Evolutionary conservation across 2,888 invertebrate genomes (phyloP).

Genomic region (Parnassius smintheus): DNA sequence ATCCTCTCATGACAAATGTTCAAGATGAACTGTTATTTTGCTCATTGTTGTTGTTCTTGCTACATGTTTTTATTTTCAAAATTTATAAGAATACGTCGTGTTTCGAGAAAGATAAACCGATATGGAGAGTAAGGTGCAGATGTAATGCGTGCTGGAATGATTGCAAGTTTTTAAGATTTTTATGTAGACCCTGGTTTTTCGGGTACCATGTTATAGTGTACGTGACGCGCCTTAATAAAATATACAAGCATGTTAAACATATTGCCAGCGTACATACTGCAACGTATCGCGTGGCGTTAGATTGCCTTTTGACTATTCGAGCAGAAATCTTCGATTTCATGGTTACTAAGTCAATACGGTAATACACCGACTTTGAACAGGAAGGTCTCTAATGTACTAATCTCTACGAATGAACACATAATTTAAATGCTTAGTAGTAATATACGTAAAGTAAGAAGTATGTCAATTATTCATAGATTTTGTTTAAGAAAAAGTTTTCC

Average conservation of each 20-base stretch:
- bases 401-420: too few relatives aligned
- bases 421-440: too few relatives aligned
- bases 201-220: not conserved
- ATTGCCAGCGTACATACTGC: not conserved
- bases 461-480: too few relatives aligned
- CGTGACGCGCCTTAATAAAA: slow-evolving; percentile 7
- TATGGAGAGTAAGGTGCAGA: slow-evolving; percentile 42
- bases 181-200: not conserved
- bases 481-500: too few relatives aligned
- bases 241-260: slow-evolving; percentile 1
- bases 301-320: slow-evolving; percentile 21
- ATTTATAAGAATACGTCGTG: slow-evolving; percentile 52
- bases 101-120: slow-evolving; percentile 53
- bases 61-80: slow-evolving; percentile 53
- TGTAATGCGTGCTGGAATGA: slow-evolving; percentile 39
- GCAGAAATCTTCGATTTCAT: slow-evolving; percentile 13
- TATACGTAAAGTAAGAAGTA: too few relatives aligned
- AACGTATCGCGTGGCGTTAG: not conserved
- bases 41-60: slow-evolving; percentile 68
- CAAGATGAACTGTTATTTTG: slow-evolving; percentile 78
- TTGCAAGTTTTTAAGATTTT: not conserved
- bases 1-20: slow-evolving; percentile 78
- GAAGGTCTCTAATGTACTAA: not conserved
- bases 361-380: slow-evolving; percentile 3
- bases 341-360: not conserved